Evolutionary conservation across 2,797 vertebrate genomes (phyloP).

Genomic region (Parambassis ranga): DNA sequence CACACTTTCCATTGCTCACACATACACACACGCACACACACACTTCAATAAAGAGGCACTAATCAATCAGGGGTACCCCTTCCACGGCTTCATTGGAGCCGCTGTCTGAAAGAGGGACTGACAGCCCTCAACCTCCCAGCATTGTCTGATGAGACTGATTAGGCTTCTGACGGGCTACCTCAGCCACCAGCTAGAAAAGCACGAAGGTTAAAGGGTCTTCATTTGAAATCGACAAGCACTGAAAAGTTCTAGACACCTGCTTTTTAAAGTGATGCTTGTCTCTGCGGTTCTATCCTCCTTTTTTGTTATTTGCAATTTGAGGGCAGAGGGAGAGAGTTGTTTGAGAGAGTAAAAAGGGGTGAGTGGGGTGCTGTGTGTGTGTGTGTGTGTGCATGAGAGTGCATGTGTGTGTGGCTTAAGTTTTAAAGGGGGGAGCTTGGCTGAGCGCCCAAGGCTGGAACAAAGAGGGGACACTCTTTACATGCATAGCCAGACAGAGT

Average conservation of each 20-base stretch:
- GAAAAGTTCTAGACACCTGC: conserved; percentile 85
- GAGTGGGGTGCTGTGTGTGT: conserved; percentile 33
- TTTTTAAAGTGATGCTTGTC: conserved; percentile 82
- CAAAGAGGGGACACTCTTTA: conserved; percentile 86
- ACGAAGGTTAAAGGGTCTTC: conserved; percentile 78
- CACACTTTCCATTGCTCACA: conserved; percentile 38
- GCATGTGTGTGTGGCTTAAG: conserved; percentile 66
- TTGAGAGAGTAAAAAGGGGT: conserved; percentile 60
- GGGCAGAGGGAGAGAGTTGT: conserved; percentile 67
- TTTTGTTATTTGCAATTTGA: conserved; percentile 77
- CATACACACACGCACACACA: conserved; percentile 39
- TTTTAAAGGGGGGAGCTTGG: conserved; percentile 83
- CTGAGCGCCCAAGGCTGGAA: conserved; percentile 75
- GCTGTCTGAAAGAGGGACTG: conserved; percentile 77
- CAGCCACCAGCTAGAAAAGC: conserved; percentile 77
- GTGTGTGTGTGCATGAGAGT: conserved; percentile 28
- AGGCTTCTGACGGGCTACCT: conserved; percentile 78
- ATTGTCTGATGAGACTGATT: conserved; percentile 81
- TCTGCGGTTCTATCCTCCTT: conserved; percentile 61
- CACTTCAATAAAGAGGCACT: conserved; percentile 80
- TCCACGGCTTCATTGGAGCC: conserved; percentile 74
- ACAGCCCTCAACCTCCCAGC: conserved; percentile 80
- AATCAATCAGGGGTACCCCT: conserved; percentile 80
- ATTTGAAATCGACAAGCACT: conserved; percentile 76
- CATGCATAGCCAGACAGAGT: conserved; percentile 85